Evolutionary conservation across 2,888 invertebrate species (phyloP), one percentile per base, ranked within the genome.

Genomic region (Eurois occulta): DNA sequence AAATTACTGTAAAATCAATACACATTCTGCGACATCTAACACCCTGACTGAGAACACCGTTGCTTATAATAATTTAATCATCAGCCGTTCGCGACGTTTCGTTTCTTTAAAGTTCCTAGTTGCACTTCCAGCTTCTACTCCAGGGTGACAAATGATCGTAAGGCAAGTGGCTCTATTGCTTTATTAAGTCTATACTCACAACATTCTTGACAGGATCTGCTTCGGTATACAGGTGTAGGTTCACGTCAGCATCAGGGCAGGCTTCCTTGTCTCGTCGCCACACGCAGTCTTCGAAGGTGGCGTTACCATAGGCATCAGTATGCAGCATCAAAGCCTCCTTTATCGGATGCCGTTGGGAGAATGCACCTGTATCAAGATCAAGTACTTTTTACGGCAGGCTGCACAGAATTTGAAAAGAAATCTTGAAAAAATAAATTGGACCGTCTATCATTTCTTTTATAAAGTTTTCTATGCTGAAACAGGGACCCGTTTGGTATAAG

Each of bases 221-320:
- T 72, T 97, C 97, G 0, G 97, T 97, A 91, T 98, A 98, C 8
- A 98, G 95, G 86, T 97, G 97, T 66, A 97, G 95, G 66, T 96
- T 96, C 41, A 98, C 96, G 73, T 98, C 97, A 0, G 98, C 97
- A 92, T 98, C 98, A 0, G 98, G 98, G 88, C 98, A 98, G n/a
- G 96, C 94, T 86, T 97, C 97, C 64, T 97, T 95, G 75, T 98
- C 97, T 24, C 98, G 97, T 71, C 98, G 95, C 98, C 98, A 98
- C 24, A 97, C 94, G 93, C 98, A 98, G 89, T 98, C 97, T 69
- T 97, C 97, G 65, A 97, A 93, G 0, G 97, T 97, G 2, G 97
- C 97, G 89, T 98, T 98, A 10, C 89, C 91, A 67, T 97, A 97
- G 1, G 95, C 92, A 68, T 97, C 95, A 82, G 97, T 97, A 89